These are phyloP conservation scores for Aix galericulata DNA, from an alignment of 2,113 vertebrate species.

Conservation along the genomic window DNA sequence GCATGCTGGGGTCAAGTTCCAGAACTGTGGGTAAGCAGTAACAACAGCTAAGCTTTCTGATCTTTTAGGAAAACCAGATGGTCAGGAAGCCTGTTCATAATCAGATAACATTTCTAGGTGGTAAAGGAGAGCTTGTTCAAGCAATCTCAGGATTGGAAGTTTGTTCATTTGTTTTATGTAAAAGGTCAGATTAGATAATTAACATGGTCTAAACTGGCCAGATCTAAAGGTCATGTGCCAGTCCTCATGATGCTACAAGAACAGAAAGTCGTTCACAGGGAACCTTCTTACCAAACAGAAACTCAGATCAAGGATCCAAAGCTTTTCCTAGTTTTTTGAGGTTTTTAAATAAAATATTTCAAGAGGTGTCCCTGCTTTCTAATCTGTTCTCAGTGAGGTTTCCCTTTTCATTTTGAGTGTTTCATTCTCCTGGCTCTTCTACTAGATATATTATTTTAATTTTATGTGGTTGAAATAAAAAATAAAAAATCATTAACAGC, in stretches of 20 bases:
- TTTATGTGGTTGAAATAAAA: not conserved
- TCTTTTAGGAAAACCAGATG: not conserved
- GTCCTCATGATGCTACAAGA: not conserved
- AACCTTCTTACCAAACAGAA: not conserved
- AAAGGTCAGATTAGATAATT: not conserved
- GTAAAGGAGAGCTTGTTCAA: not conserved
- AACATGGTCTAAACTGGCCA: not conserved
- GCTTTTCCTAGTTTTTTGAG: not conserved
- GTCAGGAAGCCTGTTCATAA: not conserved
- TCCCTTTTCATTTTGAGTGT: not conserved
- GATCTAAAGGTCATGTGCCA: not conserved
- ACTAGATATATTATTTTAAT: not conserved
- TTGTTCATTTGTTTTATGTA: not conserved
- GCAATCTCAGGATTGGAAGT: not conserved
- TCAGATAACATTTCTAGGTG: not conserved
- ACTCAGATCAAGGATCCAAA: not conserved
- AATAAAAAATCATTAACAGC: not conserved
- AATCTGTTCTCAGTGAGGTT: not conserved
- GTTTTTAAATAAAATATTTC: not conserved
- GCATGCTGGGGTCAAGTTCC: rapidly evolving
- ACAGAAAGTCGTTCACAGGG: not conserved
- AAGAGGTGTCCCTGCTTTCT: not conserved
- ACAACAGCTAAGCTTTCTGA: not conserved
- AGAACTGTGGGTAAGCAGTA: not conserved
- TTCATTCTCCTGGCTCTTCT: not conserved